A percentile compares a stretch with the other conserved stretches of the same genome.
These are phyloP conservation scores for Cotesia typhae DNA, from an alignment of 1,140 invertebrate genomes.

Conservation along the genomic window DNA sequence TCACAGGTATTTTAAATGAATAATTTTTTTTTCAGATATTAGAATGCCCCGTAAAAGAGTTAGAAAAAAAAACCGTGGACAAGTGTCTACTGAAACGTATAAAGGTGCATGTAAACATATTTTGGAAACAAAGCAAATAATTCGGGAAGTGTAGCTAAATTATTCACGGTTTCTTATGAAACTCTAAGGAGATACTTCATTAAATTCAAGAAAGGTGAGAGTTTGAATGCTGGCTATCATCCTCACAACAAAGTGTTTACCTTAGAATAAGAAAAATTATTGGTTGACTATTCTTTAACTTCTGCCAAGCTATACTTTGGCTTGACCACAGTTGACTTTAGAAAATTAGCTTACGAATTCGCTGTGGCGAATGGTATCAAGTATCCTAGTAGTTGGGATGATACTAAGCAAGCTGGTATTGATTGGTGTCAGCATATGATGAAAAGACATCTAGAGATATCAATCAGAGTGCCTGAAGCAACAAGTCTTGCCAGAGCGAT, in stretches of 20 bases:
- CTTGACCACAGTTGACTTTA: conserved; percentile 44
- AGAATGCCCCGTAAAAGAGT: background rate
- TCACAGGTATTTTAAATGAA: too few relatives aligned
- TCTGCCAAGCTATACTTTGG: conserved; percentile 51
- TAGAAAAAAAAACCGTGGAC: background rate
- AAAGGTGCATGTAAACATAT: background rate
- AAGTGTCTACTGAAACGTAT: background rate
- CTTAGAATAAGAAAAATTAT: conserved; percentile 7
- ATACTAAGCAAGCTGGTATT: conserved; percentile 50
- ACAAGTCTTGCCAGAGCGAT: conserved; percentile 59
- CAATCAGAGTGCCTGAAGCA: conserved; percentile 57
- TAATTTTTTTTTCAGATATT: background rate
- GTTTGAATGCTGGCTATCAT: conserved; percentile 5
- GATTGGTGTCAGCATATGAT: conserved; percentile 58
- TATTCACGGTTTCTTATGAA: background rate
- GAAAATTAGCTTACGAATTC: conserved; percentile 57
- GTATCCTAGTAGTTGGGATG: conserved; percentile 49
- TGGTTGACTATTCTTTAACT: conserved; percentile 32
- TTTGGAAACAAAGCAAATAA: background rate
- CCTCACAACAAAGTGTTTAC: conserved; percentile 21
- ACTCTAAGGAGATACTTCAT: background rate
- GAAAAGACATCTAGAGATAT: conserved; percentile 53
- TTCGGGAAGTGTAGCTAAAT: conserved; percentile 3
- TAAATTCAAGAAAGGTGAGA: conserved; percentile 4
- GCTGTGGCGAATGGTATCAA: conserved; percentile 50